Conservation (phyloP, 2,113 vertebrate genomes). For the Smithornis capensis region DNA sequence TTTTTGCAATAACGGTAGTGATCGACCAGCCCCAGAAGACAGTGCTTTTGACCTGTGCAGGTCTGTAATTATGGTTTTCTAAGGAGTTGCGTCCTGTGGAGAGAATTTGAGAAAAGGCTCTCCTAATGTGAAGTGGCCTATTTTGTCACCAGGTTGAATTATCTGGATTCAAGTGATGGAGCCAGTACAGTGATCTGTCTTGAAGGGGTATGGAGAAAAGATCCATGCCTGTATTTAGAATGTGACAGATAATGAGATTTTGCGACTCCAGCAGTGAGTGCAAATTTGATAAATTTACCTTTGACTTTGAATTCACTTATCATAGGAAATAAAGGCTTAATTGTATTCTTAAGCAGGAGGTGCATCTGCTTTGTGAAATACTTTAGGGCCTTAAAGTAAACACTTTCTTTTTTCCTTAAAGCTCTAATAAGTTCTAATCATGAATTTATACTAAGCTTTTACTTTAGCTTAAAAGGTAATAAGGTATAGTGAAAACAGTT, state of each 20-base stretch:
- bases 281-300: not conserved
- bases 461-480: not conserved
- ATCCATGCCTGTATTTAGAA: not conserved
- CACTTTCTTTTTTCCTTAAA: not conserved
- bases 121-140: not conserved
- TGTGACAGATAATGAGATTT: not conserved
- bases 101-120: not conserved
- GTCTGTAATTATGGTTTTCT: not conserved
- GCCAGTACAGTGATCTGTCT: not conserved
- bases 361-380: not conserved
- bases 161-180: not conserved
- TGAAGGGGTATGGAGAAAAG: not conserved
- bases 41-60: slow-evolving; percentile 3
- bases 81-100: not conserved
- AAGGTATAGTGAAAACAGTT: not conserved
- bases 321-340: not conserved
- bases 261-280: not conserved
- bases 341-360: not conserved
- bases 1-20: not conserved
- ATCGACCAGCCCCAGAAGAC: not conserved
- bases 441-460: not conserved
- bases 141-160: not conserved
- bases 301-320: not conserved
- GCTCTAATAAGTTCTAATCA: not conserved
- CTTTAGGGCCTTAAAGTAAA: not conserved